A percentile compares a stretch with the other conserved stretches of the same genome.
These are phyloP conservation scores for Phyllotis vaccarum DNA, from an alignment of 2,797 vertebrate genomes.

Conservation along the genomic window DNA sequence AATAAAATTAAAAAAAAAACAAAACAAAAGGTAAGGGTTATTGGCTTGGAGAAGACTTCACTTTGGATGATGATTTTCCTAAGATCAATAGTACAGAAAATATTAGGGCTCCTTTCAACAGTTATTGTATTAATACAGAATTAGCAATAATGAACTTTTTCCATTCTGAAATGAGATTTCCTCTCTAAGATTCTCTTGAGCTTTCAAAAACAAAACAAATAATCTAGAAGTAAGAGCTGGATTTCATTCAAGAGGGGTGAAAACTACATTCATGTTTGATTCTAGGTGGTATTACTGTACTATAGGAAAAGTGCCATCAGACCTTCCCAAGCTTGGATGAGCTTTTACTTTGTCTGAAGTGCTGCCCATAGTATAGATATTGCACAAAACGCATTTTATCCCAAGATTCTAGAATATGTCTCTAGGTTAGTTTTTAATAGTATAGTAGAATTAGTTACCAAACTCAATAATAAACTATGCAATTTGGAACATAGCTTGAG, in stretches of 20 bases:
- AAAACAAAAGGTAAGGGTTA: no score
- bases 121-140: not conserved
- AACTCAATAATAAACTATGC: not conserved
- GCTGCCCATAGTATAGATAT: not conserved
- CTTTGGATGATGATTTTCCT: not conserved
- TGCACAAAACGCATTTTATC: no score
- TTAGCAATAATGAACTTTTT: not conserved
- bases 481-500: not conserved
- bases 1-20: no score
- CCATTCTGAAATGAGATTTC: no score
- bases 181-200: not conserved
- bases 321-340: not conserved
- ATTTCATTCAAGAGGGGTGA: not conserved
- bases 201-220: not conserved
- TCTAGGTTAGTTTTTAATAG: not conserved
- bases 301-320: not conserved
- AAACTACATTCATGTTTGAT: not conserved
- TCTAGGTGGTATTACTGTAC: not conserved
- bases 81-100: not conserved
- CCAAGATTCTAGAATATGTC: not conserved
- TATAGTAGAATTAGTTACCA: not conserved
- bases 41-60: not conserved
- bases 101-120: not conserved
- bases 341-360: not conserved
- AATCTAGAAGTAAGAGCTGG: no score